phyloP scores from a whole-genome alignment of 2,113 vertebrate species.

The Catharus bicknelli region DNA sequence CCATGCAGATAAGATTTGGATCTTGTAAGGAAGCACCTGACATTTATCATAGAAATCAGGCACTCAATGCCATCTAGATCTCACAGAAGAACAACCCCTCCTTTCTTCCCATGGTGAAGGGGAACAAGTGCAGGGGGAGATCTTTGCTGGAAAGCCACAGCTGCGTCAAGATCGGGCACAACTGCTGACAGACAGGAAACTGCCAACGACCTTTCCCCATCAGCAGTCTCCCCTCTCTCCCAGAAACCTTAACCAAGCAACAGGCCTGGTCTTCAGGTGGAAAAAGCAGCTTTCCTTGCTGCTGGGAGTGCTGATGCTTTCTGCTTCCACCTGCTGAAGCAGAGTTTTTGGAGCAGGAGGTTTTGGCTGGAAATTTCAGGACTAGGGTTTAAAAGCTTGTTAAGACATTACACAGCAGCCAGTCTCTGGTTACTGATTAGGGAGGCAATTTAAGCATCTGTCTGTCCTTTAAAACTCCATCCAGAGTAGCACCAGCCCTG shows the following conservation, averaged over 20 bases:
- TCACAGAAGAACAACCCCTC: neutral
- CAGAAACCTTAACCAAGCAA: neutral
- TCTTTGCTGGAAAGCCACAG: neutral
- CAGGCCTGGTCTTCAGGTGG: neutral
- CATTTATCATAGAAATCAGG: neutral
- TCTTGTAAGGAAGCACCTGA: neutral
- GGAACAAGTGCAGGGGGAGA: neutral
- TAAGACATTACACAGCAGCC: neutral
- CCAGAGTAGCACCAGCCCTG: neutral
- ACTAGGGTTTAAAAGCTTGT: neutral
- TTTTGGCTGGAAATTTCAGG: neutral
- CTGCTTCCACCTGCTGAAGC: neutral
- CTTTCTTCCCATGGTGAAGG: neutral
- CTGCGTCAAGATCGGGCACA: accelerated
- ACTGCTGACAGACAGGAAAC: neutral
- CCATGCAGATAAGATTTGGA: neutral
- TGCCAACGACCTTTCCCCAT: neutral
- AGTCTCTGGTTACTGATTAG: neutral
- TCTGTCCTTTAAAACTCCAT: neutral
- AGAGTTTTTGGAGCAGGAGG: accelerated
- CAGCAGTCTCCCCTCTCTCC: neutral
- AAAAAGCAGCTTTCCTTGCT: neutral
- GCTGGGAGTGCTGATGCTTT: neutral
- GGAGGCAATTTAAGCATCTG: neutral
- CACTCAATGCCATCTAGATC: neutral